phyloP scores from a whole-genome alignment of 2,113 vertebrate species.

The Mustela nigripes region DNA sequence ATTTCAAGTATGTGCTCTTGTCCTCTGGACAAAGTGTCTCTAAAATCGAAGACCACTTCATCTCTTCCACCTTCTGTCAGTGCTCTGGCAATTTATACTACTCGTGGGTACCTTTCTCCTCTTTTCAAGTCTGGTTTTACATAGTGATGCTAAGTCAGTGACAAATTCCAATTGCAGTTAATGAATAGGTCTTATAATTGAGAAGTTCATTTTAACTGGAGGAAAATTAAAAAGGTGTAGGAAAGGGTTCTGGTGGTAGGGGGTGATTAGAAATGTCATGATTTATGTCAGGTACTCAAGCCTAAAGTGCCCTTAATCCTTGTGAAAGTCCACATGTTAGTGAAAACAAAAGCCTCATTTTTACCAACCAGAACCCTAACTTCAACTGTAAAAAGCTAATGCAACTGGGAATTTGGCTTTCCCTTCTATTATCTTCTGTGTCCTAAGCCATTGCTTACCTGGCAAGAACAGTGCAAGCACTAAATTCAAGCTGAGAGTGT shows the following conservation, averaged over 20 bases:
- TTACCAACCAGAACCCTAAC: background rate
- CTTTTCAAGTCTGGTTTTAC: background rate
- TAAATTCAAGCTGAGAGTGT: background rate
- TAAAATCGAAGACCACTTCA: background rate
- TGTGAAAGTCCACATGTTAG: background rate
- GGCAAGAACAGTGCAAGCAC: background rate
- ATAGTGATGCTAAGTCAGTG: background rate
- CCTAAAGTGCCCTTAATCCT: background rate
- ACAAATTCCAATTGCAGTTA: background rate
- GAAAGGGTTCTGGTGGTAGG: accelerated
- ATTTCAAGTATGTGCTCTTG: background rate
- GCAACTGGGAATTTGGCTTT: background rate
- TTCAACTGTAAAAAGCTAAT: background rate
- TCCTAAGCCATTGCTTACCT: background rate
- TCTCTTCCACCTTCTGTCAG: background rate
- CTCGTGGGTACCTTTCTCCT: background rate
- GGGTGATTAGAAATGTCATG: background rate
- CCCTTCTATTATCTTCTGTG: background rate
- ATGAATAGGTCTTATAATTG: background rate
- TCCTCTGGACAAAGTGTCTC: background rate
- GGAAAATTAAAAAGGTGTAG: background rate
- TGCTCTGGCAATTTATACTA: background rate
- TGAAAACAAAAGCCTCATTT: background rate
- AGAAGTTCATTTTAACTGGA: background rate
- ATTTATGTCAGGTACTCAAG: background rate